Evolutionary conservation across 2,113 vertebrate species (phyloP).

Genomic region (Copsychus sechellarum): DNA sequence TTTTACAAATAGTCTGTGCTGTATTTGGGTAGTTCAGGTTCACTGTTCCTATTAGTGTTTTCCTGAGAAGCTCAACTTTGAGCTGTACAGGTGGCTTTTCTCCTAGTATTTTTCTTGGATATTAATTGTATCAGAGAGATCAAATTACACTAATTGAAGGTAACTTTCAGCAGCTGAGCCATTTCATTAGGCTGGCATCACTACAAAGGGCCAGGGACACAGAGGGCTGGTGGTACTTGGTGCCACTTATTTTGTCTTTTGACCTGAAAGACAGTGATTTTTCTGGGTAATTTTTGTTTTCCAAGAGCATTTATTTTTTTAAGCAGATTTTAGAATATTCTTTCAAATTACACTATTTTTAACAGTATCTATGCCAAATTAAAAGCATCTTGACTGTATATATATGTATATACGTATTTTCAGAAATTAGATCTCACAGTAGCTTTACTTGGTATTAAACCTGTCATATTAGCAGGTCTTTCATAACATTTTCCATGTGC

Average conservation of each 20-base stretch:
- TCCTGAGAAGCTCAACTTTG: not conserved
- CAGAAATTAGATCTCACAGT: not conserved
- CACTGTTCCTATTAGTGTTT: not conserved
- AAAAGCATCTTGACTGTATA: not conserved
- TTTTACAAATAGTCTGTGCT: slow-evolving; percentile 25
- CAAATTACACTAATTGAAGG: not conserved
- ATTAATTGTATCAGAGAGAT: not conserved
- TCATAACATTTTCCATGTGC: not conserved
- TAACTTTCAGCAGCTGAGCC: not conserved
- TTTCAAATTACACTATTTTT: not conserved
- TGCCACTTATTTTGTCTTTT: not conserved
- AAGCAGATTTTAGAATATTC: not conserved
- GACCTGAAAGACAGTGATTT: not conserved
- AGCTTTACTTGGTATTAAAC: not conserved
- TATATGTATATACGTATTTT: not conserved
- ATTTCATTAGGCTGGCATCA: not conserved
- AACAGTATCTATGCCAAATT: not conserved
- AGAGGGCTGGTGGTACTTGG: not conserved
- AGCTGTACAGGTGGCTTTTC: not conserved
- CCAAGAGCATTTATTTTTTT: not conserved
- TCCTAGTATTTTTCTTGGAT: not conserved
- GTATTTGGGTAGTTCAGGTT: not conserved
- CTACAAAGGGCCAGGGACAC: not conserved
- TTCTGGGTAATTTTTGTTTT: not conserved
- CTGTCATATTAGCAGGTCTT: not conserved